Conservation (phyloP, 2,797 vertebrate genomes). For the Lateolabrax maculatus region DNA sequence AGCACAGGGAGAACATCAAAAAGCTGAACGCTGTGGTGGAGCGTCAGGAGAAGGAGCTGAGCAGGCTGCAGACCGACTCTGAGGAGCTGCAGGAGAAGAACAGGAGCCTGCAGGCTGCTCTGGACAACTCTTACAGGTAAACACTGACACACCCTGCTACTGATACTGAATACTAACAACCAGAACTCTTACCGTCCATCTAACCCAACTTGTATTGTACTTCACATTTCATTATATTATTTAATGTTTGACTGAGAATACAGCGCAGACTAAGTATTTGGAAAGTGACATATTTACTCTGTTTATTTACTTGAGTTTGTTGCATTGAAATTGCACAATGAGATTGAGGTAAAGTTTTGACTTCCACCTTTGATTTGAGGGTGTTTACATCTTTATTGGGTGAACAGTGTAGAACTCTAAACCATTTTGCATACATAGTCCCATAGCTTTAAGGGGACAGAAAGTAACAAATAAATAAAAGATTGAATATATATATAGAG, state of each 20-base stretch:
- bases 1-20: constrained; percentile 97
- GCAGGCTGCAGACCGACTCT: constrained; percentile 85
- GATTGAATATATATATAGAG: too few relatives aligned
- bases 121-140: constrained; percentile 96
- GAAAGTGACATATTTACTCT: not conserved
- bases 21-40: constrained; percentile 93
- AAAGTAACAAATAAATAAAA: not conserved
- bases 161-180: not conserved
- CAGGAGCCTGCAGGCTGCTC: constrained; percentile 93
- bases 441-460: not conserved
- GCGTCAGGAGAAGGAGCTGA: constrained; percentile 92
- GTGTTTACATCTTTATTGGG: not conserved
- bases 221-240: not conserved
- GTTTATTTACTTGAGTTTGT: not conserved
- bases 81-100: constrained; percentile 94
- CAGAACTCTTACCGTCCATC: not conserved
- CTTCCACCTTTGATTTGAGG: not conserved
- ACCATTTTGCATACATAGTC: not conserved
- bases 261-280: not conserved
- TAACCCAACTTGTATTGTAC: not conserved
- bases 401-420: not conserved
- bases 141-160: constrained; percentile 25
- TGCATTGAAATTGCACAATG: not conserved
- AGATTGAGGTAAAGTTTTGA: not conserved
- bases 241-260: not conserved